Conservation (phyloP, 1,140 invertebrate genomes). For the Drosophila rufa region DNA sequence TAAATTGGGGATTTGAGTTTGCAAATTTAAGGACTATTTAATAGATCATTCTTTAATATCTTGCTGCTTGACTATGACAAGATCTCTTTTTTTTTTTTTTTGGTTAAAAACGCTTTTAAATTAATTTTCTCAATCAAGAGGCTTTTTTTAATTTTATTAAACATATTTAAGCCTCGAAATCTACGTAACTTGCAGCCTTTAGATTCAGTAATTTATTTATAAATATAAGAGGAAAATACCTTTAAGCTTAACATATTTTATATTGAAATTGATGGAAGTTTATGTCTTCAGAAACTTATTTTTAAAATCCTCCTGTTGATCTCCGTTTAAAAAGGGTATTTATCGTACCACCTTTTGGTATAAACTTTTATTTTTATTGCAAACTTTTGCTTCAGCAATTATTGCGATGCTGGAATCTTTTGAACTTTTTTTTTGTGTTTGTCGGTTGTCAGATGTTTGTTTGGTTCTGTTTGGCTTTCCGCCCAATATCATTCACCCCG, state of each 20-base stretch:
- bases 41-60: no score
- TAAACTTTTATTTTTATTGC: constrained; percentile 7
- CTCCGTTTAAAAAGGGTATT: constrained; percentile 4
- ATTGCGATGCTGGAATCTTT: constrained; percentile 40
- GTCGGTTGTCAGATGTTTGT: constrained; percentile 31
- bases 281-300: no score
- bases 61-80: not conserved
- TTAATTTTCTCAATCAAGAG: not conserved
- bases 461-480: constrained; percentile 39
- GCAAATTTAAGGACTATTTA: no score
- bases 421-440: constrained; percentile 35
- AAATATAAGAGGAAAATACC: no score
- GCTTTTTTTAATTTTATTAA: not conserved
- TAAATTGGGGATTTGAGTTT: no score
- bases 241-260: no score
- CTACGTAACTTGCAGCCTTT: no score
- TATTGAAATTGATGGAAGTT: no score
- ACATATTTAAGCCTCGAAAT: no score
- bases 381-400: constrained; percentile 35
- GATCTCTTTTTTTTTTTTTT: not conserved
- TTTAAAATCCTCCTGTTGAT: no score
- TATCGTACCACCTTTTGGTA: not conserved
- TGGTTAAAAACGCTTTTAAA: not conserved
- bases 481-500: constrained; percentile 26
- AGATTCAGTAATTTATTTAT: no score